Evolutionary conservation across 2,797 vertebrate genomes (phyloP).

Genomic region (Pangasius mekongensis): DNA sequence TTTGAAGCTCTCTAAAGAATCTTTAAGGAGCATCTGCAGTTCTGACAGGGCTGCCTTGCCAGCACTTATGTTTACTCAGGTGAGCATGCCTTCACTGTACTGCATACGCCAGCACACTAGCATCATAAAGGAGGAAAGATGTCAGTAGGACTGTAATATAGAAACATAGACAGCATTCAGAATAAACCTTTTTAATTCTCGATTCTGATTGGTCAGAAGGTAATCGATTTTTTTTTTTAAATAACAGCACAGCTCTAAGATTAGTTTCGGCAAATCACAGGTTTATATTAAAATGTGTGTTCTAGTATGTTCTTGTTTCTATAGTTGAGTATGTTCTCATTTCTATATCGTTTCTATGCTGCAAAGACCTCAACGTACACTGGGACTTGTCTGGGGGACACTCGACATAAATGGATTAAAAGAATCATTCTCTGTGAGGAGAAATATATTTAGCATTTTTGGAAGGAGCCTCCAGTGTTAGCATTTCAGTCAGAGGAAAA

Average conservation of each 20-base stretch:
- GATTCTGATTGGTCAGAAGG: not conserved
- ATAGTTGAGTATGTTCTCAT: not conserved
- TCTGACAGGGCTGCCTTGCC: conserved; percentile 16
- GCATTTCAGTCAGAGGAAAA: not conserved
- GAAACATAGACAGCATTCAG: not conserved
- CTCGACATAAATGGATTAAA: not conserved
- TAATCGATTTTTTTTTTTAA: not conserved
- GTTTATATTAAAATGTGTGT: not conserved
- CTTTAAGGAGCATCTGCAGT: conserved; percentile 34
- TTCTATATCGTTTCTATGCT: not conserved
- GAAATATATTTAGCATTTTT: not conserved
- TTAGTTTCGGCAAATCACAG: not conserved
- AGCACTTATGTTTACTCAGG: conserved; percentile 11
- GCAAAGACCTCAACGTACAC: not conserved
- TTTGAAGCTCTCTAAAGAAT: conserved; percentile 28
- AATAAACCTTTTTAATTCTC: not conserved
- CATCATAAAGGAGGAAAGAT: not conserved
- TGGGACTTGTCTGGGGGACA: not conserved
- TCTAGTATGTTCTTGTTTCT: not conserved
- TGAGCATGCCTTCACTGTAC: not conserved
- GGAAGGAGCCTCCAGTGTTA: not conserved
- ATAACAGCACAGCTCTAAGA: not conserved
- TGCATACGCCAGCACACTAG: not conserved
- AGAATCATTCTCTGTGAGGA: not conserved
- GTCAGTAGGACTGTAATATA: not conserved